phyloP scores from a whole-genome alignment of 2,888 invertebrate genomes.

The Seira sanloemensis region DNA sequence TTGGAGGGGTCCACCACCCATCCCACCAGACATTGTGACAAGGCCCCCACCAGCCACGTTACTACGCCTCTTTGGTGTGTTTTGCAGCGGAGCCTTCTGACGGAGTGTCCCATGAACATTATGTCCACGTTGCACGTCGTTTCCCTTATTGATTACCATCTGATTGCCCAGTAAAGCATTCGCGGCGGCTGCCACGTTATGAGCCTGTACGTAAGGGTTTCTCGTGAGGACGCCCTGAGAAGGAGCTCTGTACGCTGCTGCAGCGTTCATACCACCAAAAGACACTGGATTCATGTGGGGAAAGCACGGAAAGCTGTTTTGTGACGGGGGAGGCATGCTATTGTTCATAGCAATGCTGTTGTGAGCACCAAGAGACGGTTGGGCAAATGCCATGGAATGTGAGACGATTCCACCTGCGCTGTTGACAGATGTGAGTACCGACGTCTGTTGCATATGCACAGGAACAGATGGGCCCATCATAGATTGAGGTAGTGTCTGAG shows the following conservation, averaged over 20 bases:
- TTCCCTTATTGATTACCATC: constrained; percentile 56
- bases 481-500: constrained; percentile 16
- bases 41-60: constrained; percentile 23
- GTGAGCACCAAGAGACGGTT: constrained; percentile 53
- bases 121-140: constrained; percentile 47
- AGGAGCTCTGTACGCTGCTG: constrained; percentile 46
- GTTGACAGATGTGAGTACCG: constrained; percentile 42
- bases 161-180: constrained; percentile 42
- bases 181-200: constrained; percentile 12
- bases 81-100: constrained; percentile 59
- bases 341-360: constrained; percentile 45
- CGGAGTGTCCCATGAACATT: constrained; percentile 47
- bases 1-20: constrained; percentile 12
- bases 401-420: constrained; percentile 49
- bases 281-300: constrained; percentile 44
- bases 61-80: constrained; percentile 54
- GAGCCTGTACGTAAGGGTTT: constrained; percentile 44
- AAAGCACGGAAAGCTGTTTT: constrained; percentile 55
- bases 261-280: constrained; percentile 53
- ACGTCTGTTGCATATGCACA: constrained; percentile 50
- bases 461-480: constrained; percentile 55
- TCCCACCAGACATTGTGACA: constrained; percentile 8
- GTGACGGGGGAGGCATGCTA: constrained; percentile 41
- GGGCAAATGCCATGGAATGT: constrained; percentile 63
- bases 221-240: constrained; percentile 54